Base-by-base conservation (phyloP, 2,113 vertebrate species). In the Malurus elegans region DNA sequence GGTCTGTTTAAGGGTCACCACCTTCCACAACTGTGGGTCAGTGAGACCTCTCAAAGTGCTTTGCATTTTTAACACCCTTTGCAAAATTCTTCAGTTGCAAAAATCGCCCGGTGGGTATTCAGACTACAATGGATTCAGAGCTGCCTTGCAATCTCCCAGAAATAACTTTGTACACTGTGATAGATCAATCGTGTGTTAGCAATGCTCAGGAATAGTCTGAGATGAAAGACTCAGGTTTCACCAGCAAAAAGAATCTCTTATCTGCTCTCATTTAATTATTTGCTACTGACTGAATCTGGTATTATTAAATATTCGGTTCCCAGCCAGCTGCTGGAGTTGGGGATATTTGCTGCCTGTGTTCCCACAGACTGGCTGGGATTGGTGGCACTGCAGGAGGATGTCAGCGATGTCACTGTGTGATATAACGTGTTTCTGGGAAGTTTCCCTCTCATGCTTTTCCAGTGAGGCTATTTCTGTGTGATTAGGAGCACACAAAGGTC, bases 401-500 rank as follows among this genome's bases (percentile, higher is more conserved):
- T 1, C 14, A 32, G 40, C 36, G 8, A 5, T 5, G 31, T 7
- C 85, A 1, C 10, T 9, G 20, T 8, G 60, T 2, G 10, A 32
- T 4, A 10, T 3, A 25, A 51, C 47, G 26, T 0, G 5, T 5
- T 87, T 60, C 56, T 71, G 73, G 58, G 47, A 87, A 71, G 17
- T 9, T 47, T 48, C 42, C 54, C 38, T 28, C 18, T 23, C 31
- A 0, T 2, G 60, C 24, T 57, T 45, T 70, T 25, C 64, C 84
- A 45, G 64, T 2, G 57, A 47, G 79, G 53, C 50, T 21, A 5
- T 65, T 44, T 16, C 62, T 9, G 54, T 6, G 70, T 36, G 24
- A 9, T 13, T 8, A 2, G 0, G 15, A 34, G 38, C 1, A 5
- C 24, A 0, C 5, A 31, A 7, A 11, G 42, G 18, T 19, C 61